Evolutionary conservation across 1,140 invertebrate species (phyloP).

Genomic region (Vanessa tameamea): DNA sequence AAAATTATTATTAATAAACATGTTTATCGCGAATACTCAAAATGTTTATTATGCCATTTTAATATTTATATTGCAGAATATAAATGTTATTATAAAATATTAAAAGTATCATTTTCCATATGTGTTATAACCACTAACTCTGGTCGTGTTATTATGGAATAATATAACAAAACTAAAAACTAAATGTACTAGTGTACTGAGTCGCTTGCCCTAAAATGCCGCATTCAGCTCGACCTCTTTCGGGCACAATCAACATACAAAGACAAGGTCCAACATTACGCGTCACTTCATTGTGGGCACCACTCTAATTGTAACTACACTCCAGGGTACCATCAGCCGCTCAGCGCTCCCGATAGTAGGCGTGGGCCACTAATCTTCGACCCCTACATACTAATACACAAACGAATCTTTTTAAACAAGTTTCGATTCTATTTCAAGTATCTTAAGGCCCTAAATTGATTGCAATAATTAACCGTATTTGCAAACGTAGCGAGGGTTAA

Average conservation of each 20-base stretch:
- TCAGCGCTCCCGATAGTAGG: conserved; percentile 77
- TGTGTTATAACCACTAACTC: too few species aligned
- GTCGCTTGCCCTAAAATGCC: conserved; percentile 33
- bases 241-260: conserved; percentile 78
- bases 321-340: conserved; percentile 77
- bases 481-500: conserved; percentile 77
- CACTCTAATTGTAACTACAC: conserved; percentile 81
- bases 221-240: conserved; percentile 55
- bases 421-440: conserved; percentile 40
- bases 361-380: conserved; percentile 79
- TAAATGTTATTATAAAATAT: too few species aligned
- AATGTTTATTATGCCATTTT: too few species aligned
- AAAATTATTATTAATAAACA: too few species aligned
- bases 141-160: background rate
- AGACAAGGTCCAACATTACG: conserved; percentile 78
- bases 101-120: too few species aligned
- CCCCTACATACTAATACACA: conserved; percentile 73
- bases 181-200: background rate
- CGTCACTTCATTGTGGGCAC: conserved; percentile 80
- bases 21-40: too few species aligned
- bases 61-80: too few species aligned
- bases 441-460: conserved; percentile 50
- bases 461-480: conserved; percentile 51
- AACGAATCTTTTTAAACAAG: conserved; percentile 47
- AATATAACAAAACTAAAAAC: background rate